A percentile compares a stretch with the other conserved stretches of the same genome.
Evolutionary conservation across 2,797 vertebrate species (phyloP).

Genomic region (Spheniscus humboldti): DNA sequence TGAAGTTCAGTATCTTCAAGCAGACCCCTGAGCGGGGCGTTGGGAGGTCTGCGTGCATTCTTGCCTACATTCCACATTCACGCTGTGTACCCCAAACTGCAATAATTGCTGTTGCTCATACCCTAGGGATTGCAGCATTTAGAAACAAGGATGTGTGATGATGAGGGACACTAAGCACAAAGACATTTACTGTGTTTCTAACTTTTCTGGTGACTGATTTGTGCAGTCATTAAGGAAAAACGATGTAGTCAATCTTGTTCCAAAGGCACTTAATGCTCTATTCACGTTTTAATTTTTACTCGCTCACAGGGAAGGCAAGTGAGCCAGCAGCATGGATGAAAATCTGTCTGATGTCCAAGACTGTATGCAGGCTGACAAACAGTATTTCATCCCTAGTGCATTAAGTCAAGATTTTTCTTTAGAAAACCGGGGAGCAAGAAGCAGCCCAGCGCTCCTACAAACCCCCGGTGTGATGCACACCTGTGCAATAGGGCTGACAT

Average conservation of each 20-base stretch:
- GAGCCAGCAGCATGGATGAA: background rate
- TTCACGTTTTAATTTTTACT: constrained; percentile 23
- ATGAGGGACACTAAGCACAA: background rate
- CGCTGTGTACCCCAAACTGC: background rate
- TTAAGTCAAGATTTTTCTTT: background rate
- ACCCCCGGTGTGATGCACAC: background rate
- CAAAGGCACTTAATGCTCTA: background rate
- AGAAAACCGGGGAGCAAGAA: background rate
- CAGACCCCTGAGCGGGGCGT: background rate
- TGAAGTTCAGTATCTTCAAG: background rate
- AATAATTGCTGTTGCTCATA: background rate
- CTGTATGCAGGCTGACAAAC: background rate
- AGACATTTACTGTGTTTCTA: background rate
- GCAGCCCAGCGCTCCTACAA: background rate
- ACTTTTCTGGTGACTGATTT: background rate
- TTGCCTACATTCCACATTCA: background rate
- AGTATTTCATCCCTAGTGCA: background rate
- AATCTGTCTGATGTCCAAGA: background rate
- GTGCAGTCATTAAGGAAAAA: background rate
- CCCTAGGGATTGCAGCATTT: background rate
- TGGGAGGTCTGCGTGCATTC: background rate
- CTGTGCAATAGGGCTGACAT: background rate
- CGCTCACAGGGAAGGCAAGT: background rate
- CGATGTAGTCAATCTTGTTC: background rate
- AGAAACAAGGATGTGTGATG: background rate